Evolutionary conservation across 1,140 invertebrate species (phyloP), one percentile per base, ranked within the genome.

Genomic region (Sycophaga agraensis): DNA sequence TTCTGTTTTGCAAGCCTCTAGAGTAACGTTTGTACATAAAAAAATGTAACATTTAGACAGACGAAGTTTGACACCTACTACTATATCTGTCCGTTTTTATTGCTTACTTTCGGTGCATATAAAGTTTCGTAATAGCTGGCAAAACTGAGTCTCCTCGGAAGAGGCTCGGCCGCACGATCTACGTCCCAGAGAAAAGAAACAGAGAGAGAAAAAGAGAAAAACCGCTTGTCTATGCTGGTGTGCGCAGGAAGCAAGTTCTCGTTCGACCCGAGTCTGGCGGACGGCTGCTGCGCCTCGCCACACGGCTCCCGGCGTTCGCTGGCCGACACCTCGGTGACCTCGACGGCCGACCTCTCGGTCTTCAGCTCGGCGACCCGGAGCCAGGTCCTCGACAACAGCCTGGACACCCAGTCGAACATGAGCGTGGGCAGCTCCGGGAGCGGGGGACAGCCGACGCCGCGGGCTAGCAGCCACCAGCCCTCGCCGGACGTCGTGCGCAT

Each of bases 321-420:
- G 34, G 89, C 90, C 12, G 90, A 91, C 66, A 93, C 91, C 2
- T 91, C 89, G 54, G 88, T 91, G 17, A 92, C 90, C 1, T 92
- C 91, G 11, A 91, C 90, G 4, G 89, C 90, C 2, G 89, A 92
- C 75, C 77, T 92, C 19, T 91, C 89, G 59, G 88, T 91, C 43
- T 89, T 91, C 75, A 91, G 89, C 31, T 88, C 88, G 60, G 88
- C 88, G 61, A 81, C 84, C 8, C 89, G 88, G 2, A 82, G 88
- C 55, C 88, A 89, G 69, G 88, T 86, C 8, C 84, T 87, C 42
- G 87, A 89, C 70, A 89, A 89, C 75, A 88, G 87, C 65, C 80
- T 88, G 39, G 88, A 90, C 74, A 88, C 88, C 9, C 88, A 89
- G 73, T 89, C 87, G 75, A 88, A 87, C 75, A 84, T 88, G 66